Evolutionary conservation across 2,113 vertebrate genomes (phyloP), one percentile per base, ranked within the genome.

Genomic region (Aegotheles bennettii): DNA sequence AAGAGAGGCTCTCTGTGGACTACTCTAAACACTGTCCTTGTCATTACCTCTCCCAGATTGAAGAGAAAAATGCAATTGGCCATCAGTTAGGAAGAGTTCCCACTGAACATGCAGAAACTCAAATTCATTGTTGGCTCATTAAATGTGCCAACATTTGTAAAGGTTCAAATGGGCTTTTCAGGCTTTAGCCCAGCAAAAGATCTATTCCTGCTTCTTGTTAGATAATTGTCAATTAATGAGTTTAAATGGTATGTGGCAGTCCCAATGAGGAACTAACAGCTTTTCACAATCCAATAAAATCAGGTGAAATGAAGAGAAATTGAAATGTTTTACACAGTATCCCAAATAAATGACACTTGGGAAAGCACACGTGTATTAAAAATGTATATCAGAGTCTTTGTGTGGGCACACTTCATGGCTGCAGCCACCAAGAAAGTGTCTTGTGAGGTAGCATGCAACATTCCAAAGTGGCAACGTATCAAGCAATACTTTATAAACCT

Each of bases 181-280:
- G 93, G 57, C 79, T 92, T 69, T 89, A 91, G 71, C 89, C 64
- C 90, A 94, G 89, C 84, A 91, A 97, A 92, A 80, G 31, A 74
- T 38, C 79, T 79, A n/a, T 68, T 86, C 78, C 75, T 92, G 43
- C 70, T 84, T 70, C 84, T 91, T 75, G 79, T 68, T 91, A 84
- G 80, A 42, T 94, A 94, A 96, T 81, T 95, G 67, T 88, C 89
- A 89, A 91, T 96, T 94, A 95, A 94, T 89, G 89, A 76, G 54
- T 81, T 91, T 64, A 91, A 94, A 84, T 94, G 80, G 85, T 87
- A 31, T 64, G 82, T 94, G 90, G 89, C 65, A 83, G 65, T 42
- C 57, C 91, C 79, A 91, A 78, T 48, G 88, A 91, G 69, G 79
- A 90, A 87, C 71, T 82, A 94, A 87, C 36, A 76, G 84, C 79